Percentiles rank a stretch among this genome's conserved stretches.
Evolutionary conservation across 2,113 vertebrate genomes (phyloP).

Genomic region (Nesospiza acunhae): DNA sequence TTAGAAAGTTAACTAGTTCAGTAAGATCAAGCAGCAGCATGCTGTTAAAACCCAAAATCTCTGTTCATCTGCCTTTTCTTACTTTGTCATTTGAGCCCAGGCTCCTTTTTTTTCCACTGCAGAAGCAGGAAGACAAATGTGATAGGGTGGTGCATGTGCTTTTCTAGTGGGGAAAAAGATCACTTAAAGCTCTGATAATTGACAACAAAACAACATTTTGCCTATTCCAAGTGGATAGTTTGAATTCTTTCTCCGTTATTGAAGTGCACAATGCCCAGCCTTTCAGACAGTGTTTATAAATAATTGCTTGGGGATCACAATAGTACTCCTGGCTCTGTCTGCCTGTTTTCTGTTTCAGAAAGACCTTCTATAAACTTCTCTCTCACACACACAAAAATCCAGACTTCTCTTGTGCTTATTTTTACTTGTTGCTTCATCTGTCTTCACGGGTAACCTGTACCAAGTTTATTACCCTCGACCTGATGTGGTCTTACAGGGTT

Average conservation of each 20-base stretch:
- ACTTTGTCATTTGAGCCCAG: background rate
- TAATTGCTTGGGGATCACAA: background rate
- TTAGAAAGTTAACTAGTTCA: constrained; percentile 20
- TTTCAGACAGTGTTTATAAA: background rate
- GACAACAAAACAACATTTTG: background rate
- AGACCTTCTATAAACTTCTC: background rate
- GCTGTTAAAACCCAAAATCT: background rate
- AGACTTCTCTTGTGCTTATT: background rate
- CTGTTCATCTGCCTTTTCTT: background rate
- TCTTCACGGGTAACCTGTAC: background rate
- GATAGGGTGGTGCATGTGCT: background rate
- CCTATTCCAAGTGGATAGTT: background rate
- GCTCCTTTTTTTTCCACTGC: background rate
- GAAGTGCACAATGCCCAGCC: background rate
- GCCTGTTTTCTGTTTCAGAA: background rate
- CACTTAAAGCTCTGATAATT: background rate
- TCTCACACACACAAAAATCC: background rate
- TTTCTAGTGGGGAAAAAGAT: background rate
- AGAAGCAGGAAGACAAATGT: background rate
- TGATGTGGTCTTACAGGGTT: background rate
- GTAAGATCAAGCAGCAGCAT: background rate
- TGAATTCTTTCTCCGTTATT: background rate
- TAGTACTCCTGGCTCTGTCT: background rate
- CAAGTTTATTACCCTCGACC: background rate
- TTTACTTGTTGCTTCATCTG: background rate